Conservation (phyloP, 2,113 vertebrate species). For the Porphyrio hochstetteri region DNA sequence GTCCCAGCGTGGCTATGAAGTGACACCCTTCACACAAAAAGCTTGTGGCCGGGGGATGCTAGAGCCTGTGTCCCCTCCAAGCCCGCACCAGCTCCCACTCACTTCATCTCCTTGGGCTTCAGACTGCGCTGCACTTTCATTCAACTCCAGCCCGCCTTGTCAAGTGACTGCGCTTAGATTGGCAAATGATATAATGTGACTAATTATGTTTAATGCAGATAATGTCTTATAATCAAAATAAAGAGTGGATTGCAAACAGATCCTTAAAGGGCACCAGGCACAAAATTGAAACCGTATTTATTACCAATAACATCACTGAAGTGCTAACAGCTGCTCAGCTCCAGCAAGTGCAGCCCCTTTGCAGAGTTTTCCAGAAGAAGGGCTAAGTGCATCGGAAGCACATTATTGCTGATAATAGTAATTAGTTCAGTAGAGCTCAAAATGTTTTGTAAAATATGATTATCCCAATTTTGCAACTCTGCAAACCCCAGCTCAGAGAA, state of each 20-base stretch:
- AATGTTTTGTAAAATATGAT: conserved; percentile 56
- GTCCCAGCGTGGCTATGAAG: neutral
- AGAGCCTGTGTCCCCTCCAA: accelerated
- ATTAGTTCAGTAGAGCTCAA: conserved; percentile 50
- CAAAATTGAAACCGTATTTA: conserved; percentile 19
- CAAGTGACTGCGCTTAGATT: neutral
- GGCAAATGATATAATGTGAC: neutral
- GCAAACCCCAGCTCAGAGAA: neutral
- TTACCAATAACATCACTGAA: neutral
- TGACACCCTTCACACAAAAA: neutral
- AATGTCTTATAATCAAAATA: conserved; percentile 67
- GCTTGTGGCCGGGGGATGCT: neutral
- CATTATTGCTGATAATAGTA: conserved; percentile 52
- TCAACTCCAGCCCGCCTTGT: neutral
- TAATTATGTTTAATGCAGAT: conserved; percentile 59
- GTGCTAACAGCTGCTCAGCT: conserved; percentile 62
- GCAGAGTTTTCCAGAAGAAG: conserved; percentile 60
- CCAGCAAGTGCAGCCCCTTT: conserved; percentile 53
- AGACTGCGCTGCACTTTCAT: neutral
- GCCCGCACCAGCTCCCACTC: neutral
- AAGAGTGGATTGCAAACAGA: conserved; percentile 49
- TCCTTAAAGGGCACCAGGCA: conserved; percentile 36
- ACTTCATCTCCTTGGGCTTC: neutral
- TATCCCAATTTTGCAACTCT: neutral
- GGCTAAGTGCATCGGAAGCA: conserved; percentile 17